Conservation (phyloP, 2,113 vertebrate genomes). For the Natator depressus region DNA sequence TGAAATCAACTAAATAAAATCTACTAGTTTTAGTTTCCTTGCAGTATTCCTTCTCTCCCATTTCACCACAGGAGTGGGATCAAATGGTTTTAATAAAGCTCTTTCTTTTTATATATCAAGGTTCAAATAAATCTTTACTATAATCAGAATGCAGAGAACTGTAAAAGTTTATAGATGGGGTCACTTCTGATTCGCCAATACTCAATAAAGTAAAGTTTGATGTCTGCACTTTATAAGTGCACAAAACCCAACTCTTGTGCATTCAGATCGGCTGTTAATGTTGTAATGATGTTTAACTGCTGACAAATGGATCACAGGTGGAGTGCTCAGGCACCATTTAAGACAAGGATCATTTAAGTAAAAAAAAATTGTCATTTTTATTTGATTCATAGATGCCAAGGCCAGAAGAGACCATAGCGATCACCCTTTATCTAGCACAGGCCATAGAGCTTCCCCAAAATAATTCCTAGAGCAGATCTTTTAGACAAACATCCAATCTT, state of each 20-base stretch:
- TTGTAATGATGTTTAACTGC: conserved; percentile 61
- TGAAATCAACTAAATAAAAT: neutral
- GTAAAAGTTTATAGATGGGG: conserved; percentile 57
- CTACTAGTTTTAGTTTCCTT: neutral
- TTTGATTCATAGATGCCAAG: neutral
- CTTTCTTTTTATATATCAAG: conserved; percentile 45
- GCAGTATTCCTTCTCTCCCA: neutral
- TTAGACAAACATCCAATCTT: neutral
- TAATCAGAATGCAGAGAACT: conserved; percentile 69
- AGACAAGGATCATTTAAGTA: neutral
- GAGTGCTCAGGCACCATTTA: neutral
- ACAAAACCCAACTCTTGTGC: conserved; percentile 46
- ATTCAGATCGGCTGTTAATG: conserved; percentile 47
- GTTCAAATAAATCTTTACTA: conserved; percentile 62
- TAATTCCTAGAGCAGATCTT: neutral
- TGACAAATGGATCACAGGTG: conserved; percentile 61
- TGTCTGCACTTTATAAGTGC: conserved; percentile 55
- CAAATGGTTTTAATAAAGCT: conserved; percentile 58
- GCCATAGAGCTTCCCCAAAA: neutral
- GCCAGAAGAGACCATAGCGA: neutral
- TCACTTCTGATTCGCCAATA: conserved; percentile 26
- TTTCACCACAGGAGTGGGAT: neutral
- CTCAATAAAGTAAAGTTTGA: conserved; percentile 49
- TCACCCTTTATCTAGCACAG: neutral
- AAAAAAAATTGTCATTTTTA: conserved; percentile 2